These are phyloP conservation scores for Aphidius gifuensis DNA, from an alignment of 1,140 invertebrate species.

Conservation along the genomic window DNA sequence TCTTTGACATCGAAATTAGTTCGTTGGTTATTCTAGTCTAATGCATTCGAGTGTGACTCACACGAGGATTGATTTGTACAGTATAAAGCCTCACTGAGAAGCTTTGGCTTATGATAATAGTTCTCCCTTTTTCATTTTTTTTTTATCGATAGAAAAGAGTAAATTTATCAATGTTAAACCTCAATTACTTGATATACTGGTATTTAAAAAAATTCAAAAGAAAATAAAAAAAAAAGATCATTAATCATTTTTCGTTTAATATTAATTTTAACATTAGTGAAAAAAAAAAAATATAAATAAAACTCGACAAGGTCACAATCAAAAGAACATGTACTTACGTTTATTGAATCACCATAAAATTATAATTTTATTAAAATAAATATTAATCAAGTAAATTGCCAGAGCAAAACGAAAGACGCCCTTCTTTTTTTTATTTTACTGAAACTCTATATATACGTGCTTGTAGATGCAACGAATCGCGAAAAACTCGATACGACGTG, in stretches of 20 bases:
- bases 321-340: too few species aligned
- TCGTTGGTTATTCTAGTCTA: conserved; percentile 25
- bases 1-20: conserved; percentile 27
- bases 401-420: conserved; percentile 3
- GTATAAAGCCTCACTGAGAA: conserved; percentile 22
- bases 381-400: conserved; percentile 5
- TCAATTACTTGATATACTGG: too few species aligned
- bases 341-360: too few species aligned
- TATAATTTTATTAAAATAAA: too few species aligned
- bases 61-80: conserved; percentile 10
- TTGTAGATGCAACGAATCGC: conserved; percentile 13
- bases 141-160: too few species aligned
- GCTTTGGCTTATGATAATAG: conserved; percentile 9
- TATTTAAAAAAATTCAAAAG: too few species aligned
- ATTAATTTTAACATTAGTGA: too few species aligned
- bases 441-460: background rate
- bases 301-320: too few species aligned
- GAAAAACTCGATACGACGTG: conserved; percentile 21
- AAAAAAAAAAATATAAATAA: too few species aligned
- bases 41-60: conserved; percentile 16
- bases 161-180: too few species aligned
- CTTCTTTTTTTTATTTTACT: conserved; percentile 19
- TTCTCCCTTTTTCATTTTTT: background rate
- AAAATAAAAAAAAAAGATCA: too few species aligned
- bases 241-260: too few species aligned